These are phyloP conservation scores for Priocnemis perturbator DNA, from an alignment of 2,888 invertebrate species.

Conservation along the genomic window DNA sequence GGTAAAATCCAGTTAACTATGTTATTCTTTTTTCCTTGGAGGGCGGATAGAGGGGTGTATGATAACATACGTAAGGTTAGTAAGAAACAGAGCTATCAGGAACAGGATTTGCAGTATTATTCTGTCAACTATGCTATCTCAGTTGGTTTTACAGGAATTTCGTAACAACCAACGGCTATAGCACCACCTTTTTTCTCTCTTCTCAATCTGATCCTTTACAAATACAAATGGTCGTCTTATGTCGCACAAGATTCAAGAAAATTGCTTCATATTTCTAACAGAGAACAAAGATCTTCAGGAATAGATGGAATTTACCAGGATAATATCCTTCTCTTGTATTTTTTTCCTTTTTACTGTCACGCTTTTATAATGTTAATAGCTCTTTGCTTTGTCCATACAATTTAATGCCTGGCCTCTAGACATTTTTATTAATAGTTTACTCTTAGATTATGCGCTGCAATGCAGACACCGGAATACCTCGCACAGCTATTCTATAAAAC, in stretches of 20 bases:
- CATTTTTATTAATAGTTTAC: slow-evolving; percentile 58
- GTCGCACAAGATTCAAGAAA: no score
- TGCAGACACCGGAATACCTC: slow-evolving; percentile 59
- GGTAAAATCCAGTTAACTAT: no score
- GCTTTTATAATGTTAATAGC: slow-evolving; percentile 29
- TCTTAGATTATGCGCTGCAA: slow-evolving; percentile 60
- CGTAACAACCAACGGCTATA: slow-evolving; percentile 24
- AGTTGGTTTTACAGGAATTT: slow-evolving; percentile 27
- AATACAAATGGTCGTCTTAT: slow-evolving; percentile 8
- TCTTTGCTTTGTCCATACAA: slow-evolving; percentile 27
- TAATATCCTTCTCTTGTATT: slow-evolving; percentile 36
- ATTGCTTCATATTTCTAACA: slow-evolving; percentile 13
- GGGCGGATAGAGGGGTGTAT: no score
- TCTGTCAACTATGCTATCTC: slow-evolving; percentile 15
- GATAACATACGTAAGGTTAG: slow-evolving; percentile 19
- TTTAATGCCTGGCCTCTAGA: slow-evolving; percentile 63
- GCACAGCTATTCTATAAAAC: slow-evolving; percentile 50
- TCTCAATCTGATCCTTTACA: slow-evolving; percentile 17
- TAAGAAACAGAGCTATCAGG: slow-evolving; percentile 19
- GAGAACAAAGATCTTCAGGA: slow-evolving; percentile 26
- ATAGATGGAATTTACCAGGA: slow-evolving; percentile 31
- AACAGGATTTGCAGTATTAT: slow-evolving; percentile 16
- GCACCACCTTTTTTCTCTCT: slow-evolving; percentile 19
- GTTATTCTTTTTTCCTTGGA: no score
- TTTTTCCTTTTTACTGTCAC: slow-evolving; percentile 33